Evolutionary conservation across 2,888 invertebrate genomes (phyloP).

Genomic region (Ophraella communa): DNA sequence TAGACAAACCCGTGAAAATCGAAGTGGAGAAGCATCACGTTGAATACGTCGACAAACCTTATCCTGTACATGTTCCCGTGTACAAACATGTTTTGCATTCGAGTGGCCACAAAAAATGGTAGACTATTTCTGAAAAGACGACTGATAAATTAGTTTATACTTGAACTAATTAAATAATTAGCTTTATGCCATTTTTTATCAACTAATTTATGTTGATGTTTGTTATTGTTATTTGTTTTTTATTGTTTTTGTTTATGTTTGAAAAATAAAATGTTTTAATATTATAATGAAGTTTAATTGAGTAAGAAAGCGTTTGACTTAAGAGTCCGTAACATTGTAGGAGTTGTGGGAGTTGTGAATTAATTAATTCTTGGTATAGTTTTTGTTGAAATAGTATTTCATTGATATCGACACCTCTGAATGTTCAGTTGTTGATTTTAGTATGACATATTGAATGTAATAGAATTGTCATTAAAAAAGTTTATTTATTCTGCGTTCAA

Average conservation of each 20-base stretch:
- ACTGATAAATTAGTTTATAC: constrained; percentile 8
- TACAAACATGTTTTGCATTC: constrained; percentile 75
- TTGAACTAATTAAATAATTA: background rate
- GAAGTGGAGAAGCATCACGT: constrained; percentile 77
- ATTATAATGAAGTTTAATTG: too few relatives aligned
- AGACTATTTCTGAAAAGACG: constrained; percentile 12
- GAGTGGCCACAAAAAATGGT: constrained; percentile 27
- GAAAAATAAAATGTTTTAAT: too few relatives aligned
- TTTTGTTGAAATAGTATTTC: too few relatives aligned
- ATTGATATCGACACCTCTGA: too few relatives aligned
- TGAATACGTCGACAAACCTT: constrained; percentile 69
- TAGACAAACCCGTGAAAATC: constrained; percentile 77
- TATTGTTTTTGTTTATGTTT: constrained; percentile 7
- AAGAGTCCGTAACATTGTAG: too few relatives aligned
- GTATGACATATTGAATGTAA: too few relatives aligned
- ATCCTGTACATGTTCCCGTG: constrained; percentile 76
- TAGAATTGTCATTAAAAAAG: too few relatives aligned
- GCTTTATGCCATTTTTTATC: constrained; percentile 3
- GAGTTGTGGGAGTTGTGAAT: too few relatives aligned
- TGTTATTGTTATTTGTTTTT: constrained; percentile 6
- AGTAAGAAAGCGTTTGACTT: too few relatives aligned
- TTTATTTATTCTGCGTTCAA: too few relatives aligned
- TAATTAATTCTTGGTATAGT: too few relatives aligned
- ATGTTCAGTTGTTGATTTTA: too few relatives aligned
- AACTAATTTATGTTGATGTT: background rate